Conservation (phyloP, 2,888 invertebrate species). For the Acanthosoma haemorrhoidale region DNA sequence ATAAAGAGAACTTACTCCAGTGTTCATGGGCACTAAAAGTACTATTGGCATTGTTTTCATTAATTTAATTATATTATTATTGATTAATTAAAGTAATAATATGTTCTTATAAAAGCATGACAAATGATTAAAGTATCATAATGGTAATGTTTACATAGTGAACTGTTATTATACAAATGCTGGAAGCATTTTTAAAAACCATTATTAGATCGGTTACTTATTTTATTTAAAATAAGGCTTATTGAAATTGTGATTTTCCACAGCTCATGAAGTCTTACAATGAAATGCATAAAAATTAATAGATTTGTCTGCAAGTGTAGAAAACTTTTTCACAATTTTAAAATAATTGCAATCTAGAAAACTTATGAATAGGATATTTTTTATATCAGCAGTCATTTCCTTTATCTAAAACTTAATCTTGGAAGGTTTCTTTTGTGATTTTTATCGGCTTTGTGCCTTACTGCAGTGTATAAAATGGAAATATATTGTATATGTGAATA, state of each 20-base stretch:
- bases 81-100: not conserved
- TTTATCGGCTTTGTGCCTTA: conserved; percentile 25
- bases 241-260: not conserved
- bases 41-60: not conserved
- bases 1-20: not conserved
- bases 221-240: not conserved
- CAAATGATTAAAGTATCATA: not conserved
- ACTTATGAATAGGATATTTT: not conserved
- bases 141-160: not conserved
- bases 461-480: conserved; percentile 21
- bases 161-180: too few species aligned
- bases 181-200: not conserved
- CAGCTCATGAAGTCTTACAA: not conserved
- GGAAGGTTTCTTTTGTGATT: not conserved
- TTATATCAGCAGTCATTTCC: not conserved
- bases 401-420: not conserved
- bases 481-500: conserved; percentile 12
- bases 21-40: not conserved
- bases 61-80: not conserved
- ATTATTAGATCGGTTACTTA: not conserved
- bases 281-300: not conserved
- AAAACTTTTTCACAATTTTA: not conserved
- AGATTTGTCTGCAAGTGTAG: not conserved
- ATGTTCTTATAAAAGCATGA: not conserved
- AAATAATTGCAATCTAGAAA: not conserved